Evolutionary conservation across 2,113 vertebrate genomes (phyloP).

Genomic region (Peromyscus polionotus): DNA sequence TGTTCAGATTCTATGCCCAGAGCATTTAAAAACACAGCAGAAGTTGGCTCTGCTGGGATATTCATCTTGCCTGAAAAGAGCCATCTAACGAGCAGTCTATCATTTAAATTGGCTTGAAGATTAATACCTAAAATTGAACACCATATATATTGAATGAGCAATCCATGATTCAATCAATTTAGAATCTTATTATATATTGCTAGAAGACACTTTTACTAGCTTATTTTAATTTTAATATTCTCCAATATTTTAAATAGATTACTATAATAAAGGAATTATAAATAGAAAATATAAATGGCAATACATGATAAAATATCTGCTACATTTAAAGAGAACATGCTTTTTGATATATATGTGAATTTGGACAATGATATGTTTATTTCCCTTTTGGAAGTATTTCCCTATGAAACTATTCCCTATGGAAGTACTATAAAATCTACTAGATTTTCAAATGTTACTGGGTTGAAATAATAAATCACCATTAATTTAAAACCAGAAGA

Average conservation of each 20-base stretch:
- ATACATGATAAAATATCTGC: background rate
- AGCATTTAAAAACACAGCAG: slow-evolving; percentile 14
- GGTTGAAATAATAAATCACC: background rate
- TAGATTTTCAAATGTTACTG: background rate
- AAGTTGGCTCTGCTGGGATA: slow-evolving; percentile 19
- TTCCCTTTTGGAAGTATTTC: background rate
- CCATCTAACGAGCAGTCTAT: background rate
- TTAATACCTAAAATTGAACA: slow-evolving; percentile 35
- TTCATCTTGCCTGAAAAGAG: background rate
- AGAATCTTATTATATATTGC: slow-evolving; percentile 15
- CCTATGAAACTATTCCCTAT: too few relatives aligned
- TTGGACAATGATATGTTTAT: background rate
- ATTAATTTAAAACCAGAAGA: slow-evolving; percentile 26
- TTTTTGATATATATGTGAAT: background rate
- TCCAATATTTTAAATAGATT: slow-evolving; percentile 3
- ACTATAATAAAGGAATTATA: slow-evolving; percentile 2
- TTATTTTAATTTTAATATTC: background rate
- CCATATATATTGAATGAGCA: background rate
- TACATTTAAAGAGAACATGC: background rate
- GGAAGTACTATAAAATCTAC: background rate
- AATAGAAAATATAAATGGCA: background rate
- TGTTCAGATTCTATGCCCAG: background rate
- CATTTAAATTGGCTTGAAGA: slow-evolving; percentile 47
- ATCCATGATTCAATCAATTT: background rate
- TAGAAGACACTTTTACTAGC: slow-evolving; percentile 1